phyloP scores from a whole-genome alignment of 2,797 vertebrate species.

The Rhinatrema bivittatum region DNA sequence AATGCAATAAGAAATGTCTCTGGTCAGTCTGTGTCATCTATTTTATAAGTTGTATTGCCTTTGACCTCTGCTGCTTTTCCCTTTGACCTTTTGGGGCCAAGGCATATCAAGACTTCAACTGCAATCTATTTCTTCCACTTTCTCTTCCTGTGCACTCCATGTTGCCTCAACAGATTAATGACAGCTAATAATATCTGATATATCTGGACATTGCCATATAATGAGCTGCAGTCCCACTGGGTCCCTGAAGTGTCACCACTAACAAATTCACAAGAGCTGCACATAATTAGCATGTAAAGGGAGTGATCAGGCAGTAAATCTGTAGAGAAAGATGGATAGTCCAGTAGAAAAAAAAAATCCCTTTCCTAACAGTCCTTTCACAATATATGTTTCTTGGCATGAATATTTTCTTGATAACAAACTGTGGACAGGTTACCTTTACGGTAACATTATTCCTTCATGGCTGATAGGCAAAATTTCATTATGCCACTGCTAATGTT shows the following conservation, averaged over 20 bases:
- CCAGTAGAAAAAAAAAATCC: slow-evolving; percentile 38
- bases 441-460: slow-evolving; percentile 98
- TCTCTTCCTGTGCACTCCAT: slow-evolving; percentile 49
- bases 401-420: slow-evolving; percentile 84
- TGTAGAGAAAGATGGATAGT: slow-evolving; percentile 84
- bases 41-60: slow-evolving; percentile 33
- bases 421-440: slow-evolving; percentile 96
- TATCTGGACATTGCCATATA: slow-evolving; percentile 96
- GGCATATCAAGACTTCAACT: slow-evolving; percentile 57
- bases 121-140: slow-evolving; percentile 64
- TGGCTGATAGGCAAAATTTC: slow-evolving; percentile 95
- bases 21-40: slow-evolving; percentile 22
- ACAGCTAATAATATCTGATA: slow-evolving; percentile 99
- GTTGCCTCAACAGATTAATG: slow-evolving; percentile 96
- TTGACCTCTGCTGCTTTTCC: slow-evolving; percentile 57
- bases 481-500: slow-evolving; percentile 92
- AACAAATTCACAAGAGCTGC: slow-evolving; percentile 89
- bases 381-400: slow-evolving; percentile 69
- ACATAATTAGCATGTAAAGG: slow-evolving; percentile 95
- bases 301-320: slow-evolving; percentile 85
- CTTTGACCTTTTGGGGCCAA: slow-evolving; percentile 60
- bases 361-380: slow-evolving; percentile 49
- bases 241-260: slow-evolving; percentile 94
- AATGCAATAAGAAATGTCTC: no score
- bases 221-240: slow-evolving; percentile 97